Evolutionary conservation across 1,140 invertebrate genomes (phyloP).

Genomic region (Bombus vancouverensis): DNA sequence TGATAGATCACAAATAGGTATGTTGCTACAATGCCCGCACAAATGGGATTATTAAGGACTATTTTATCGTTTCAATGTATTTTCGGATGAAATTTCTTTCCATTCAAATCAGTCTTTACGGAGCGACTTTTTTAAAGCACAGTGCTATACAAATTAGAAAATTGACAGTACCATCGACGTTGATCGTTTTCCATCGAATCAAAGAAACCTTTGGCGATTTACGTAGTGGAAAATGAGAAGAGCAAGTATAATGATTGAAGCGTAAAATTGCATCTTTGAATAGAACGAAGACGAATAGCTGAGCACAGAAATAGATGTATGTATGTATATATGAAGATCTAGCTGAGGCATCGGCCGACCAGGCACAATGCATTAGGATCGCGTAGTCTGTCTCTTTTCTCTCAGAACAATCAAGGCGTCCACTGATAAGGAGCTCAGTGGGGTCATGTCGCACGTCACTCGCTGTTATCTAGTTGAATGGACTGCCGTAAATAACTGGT

Average conservation of each 20-base stretch:
- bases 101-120: not conserved
- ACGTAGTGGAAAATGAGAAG: not conserved
- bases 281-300: not conserved
- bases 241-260: not conserved
- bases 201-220: not conserved
- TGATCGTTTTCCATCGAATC: not conserved
- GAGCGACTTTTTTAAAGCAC: not conserved
- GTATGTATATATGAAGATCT: not conserved
- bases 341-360: conserved; percentile 1
- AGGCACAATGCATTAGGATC: not conserved
- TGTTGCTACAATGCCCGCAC: not conserved
- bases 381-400: not conserved
- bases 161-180: not conserved
- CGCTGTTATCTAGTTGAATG: conserved; percentile 13
- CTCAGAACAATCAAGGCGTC: conserved; percentile 1
- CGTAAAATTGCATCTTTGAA: not conserved
- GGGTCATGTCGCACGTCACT: conserved; percentile 51
- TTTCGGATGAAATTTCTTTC: not conserved
- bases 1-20: not conserved
- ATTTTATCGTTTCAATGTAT: not conserved
- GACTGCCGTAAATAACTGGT: conserved; percentile 28
- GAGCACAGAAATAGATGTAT: conserved; percentile 3
- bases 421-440: conserved; percentile 41
- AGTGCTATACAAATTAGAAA: not conserved
- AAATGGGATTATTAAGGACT: not conserved